A percentile compares a stretch with the other conserved stretches of the same genome.
These are phyloP conservation scores for Hystrix brachyura DNA, from an alignment of 2,113 vertebrate species.

Conservation along the genomic window DNA sequence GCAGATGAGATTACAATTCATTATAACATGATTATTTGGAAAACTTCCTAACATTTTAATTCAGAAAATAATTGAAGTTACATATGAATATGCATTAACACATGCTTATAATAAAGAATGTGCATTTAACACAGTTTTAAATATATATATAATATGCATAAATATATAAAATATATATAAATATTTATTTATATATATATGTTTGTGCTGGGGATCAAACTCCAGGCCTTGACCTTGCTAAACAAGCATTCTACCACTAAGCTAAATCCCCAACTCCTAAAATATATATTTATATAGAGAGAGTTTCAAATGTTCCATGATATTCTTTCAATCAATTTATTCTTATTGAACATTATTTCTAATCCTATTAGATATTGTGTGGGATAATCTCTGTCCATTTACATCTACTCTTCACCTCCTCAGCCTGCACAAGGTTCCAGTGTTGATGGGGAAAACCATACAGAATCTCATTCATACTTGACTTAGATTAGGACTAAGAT, in stretches of 20 bases:
- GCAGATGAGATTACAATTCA: conserved; percentile 19
- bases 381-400: background rate
- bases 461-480: background rate
- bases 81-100: background rate
- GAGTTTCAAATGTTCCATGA: background rate
- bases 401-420: background rate
- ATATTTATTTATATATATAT: too few species aligned
- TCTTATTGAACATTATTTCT: conserved; percentile 9
- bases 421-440: background rate
- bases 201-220: too few species aligned
- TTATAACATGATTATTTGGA: conserved; percentile 32
- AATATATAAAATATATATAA: too few species aligned
- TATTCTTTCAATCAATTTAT: background rate
- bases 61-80: conserved; percentile 20
- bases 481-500: background rate
- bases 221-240: too few species aligned
- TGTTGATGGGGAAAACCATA: background rate
- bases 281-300: too few species aligned
- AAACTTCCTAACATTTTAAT: conserved; percentile 47
- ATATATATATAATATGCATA: background rate
- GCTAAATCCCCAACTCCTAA: too few species aligned
- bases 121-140: background rate
- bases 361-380: background rate
- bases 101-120: background rate
- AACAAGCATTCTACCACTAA: too few species aligned